Evolutionary conservation across 2,888 invertebrate species (phyloP).

Genomic region (Hyppa rectilinea): DNA sequence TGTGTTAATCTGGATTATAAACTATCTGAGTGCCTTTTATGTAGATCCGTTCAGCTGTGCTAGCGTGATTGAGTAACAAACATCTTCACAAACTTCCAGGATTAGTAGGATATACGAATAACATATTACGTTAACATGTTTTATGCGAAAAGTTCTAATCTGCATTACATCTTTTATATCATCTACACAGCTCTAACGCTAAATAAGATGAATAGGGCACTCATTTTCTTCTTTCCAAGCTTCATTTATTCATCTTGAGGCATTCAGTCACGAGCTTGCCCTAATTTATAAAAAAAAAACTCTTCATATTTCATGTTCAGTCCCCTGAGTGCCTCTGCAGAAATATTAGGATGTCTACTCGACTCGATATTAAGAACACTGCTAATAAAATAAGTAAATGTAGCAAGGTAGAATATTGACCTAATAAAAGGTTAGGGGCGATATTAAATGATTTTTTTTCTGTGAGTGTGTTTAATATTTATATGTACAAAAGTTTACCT

Average conservation of each 20-base stretch:
- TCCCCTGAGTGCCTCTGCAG: slow-evolving; percentile 33
- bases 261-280: slow-evolving; percentile 46
- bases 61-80: too few species aligned
- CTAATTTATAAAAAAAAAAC: slow-evolving; percentile 63
- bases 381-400: slow-evolving; percentile 50
- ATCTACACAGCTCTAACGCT: slow-evolving; percentile 30
- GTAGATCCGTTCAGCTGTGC: too few species aligned
- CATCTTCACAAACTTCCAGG: too few species aligned
- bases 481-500: too few species aligned
- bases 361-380: slow-evolving; percentile 52
- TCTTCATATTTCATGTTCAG: slow-evolving; percentile 50
- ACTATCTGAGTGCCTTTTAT: too few species aligned
- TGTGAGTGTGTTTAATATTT: too few species aligned
- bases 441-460: neutral
- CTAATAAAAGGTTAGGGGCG: neutral
- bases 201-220: slow-evolving; percentile 44
- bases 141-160: neutral
- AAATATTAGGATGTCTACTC: slow-evolving; percentile 55
- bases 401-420: slow-evolving; percentile 26
- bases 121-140: neutral
- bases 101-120: too few species aligned
- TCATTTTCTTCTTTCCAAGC: slow-evolving; percentile 54
- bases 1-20: too few species aligned
- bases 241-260: slow-evolving; percentile 58
- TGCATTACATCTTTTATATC: slow-evolving; percentile 15